Percentiles rank a stretch among this genome's conserved stretches.
These are phyloP conservation scores for Rousettus madagascariensis DNA, from an alignment of 2,797 vertebrate species.

Conservation along the genomic window DNA sequence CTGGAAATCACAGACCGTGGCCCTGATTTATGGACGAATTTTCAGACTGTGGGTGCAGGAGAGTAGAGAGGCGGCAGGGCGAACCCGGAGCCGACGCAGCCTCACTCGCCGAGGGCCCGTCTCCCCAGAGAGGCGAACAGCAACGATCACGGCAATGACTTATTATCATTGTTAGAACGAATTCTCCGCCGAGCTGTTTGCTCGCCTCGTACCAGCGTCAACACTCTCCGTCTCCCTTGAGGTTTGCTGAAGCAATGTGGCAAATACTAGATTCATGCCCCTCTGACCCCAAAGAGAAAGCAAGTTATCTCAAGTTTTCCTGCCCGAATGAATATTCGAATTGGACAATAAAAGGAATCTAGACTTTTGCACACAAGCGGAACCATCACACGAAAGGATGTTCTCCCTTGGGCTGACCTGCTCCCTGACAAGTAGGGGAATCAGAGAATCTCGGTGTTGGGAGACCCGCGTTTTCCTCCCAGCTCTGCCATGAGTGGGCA, in stretches of 20 bases:
- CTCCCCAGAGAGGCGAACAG: not conserved
- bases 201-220: not conserved
- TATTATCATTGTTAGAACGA: not conserved
- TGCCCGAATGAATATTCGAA: not conserved
- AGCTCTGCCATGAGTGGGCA: fast-evolving
- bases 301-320: not conserved
- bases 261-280: not conserved
- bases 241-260: not conserved
- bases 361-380: not conserved
- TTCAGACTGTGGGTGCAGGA: not conserved
- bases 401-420: not conserved
- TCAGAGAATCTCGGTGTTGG: not conserved
- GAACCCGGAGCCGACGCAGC: not conserved
- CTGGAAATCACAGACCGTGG: not conserved
- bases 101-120: not conserved
- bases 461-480: fast-evolving
- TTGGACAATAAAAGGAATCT: not conserved
- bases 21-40: not conserved
- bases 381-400: not conserved
- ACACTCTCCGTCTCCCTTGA: not conserved
- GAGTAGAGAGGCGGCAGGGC: not conserved
- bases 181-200: not conserved
- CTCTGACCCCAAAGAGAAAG: not conserved
- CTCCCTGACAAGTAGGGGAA: not conserved
- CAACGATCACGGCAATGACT: no score